Evolutionary conservation across 2,888 invertebrate genomes (phyloP).

Genomic region (Tortrix viridana): DNA sequence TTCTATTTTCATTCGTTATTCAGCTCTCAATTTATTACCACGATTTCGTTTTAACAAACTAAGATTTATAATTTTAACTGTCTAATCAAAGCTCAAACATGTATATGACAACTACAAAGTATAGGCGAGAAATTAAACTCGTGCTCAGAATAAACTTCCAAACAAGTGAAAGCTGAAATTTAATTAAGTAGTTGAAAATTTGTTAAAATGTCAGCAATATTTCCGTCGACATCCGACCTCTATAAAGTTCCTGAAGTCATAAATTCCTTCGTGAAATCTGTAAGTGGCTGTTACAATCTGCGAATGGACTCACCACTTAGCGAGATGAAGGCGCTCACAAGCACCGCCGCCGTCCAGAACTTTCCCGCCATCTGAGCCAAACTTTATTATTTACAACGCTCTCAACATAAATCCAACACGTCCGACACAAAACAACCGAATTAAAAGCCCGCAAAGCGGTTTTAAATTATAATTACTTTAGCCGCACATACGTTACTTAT

Average conservation of each 20-base stretch:
- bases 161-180: too few species aligned
- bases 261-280: slow-evolving; percentile 24
- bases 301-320: slow-evolving; percentile 71
- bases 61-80: too few species aligned
- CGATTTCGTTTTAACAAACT: too few species aligned
- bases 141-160: too few species aligned
- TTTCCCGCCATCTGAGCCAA: slow-evolving; percentile 61
- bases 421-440: slow-evolving; percentile 25
- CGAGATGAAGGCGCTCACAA: slow-evolving; percentile 61
- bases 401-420: slow-evolving; percentile 11
- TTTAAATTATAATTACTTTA: too few species aligned
- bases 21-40: too few species aligned
- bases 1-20: too few species aligned
- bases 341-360: slow-evolving; percentile 53
- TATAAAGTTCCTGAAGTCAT: slow-evolving; percentile 9
- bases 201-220: slow-evolving; percentile 2
- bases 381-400: slow-evolving; percentile 38
- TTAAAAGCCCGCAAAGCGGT: slow-evolving; percentile 26
- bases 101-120: too few species aligned
- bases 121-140: too few species aligned
- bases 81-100: too few species aligned
- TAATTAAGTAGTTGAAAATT: neutral
- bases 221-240: neutral
- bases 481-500: too few species aligned
- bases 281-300: slow-evolving; percentile 51